phyloP scores from a whole-genome alignment of 2,113 vertebrate species.

The Numida meleagris region DNA sequence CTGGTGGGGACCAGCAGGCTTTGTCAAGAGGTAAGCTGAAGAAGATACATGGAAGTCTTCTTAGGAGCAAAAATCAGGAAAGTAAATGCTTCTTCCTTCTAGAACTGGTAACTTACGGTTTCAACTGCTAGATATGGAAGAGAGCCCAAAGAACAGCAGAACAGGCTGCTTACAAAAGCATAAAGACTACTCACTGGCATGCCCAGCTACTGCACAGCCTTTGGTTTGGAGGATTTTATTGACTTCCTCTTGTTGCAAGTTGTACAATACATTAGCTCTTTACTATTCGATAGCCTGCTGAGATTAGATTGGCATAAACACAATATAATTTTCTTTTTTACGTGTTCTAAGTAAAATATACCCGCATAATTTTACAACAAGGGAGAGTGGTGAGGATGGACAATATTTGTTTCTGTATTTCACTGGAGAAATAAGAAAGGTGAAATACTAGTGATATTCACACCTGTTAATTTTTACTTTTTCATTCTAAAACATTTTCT shows the following conservation, averaged over 20 bases:
- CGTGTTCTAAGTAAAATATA: background rate
- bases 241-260: background rate
- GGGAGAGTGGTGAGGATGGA: background rate
- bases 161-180: background rate
- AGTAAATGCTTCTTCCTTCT: background rate
- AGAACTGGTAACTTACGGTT: background rate
- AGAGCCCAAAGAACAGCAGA: background rate
- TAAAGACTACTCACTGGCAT: background rate
- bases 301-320: background rate
- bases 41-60: background rate
- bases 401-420: background rate
- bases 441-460: background rate
- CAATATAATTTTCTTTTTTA: background rate
- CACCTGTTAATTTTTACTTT: background rate
- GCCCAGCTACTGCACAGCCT: background rate
- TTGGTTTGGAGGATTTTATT: background rate
- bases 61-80: background rate
- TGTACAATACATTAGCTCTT: background rate
- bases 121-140: background rate
- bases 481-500: background rate
- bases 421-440: background rate
- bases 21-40: background rate
- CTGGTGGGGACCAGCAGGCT: background rate
- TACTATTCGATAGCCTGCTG: background rate
- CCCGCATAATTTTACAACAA: background rate